Conservation (phyloP, 53 echinoderm and acorn worm genomes). For the Pentamera pediparva region DNA sequence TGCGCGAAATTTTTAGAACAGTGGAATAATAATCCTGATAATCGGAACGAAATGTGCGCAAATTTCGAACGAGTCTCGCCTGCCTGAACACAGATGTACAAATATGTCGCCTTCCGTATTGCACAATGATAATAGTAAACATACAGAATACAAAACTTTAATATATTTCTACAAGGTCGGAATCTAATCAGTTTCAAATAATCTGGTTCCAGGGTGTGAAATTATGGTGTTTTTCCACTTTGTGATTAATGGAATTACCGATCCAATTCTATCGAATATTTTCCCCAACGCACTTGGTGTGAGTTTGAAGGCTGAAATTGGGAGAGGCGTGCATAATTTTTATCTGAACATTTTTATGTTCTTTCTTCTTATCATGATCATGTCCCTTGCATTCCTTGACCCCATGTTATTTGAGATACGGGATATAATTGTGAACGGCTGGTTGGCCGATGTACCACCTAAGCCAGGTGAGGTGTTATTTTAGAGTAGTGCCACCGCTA, state of each 20-base stretch:
- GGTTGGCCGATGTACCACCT: slow-evolving; percentile 20
- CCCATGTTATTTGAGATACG: slow-evolving; percentile 19
- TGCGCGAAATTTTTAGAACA: background rate
- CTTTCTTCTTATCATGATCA: slow-evolving; percentile 6
- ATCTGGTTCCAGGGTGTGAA: slow-evolving; percentile 17
- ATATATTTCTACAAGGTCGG: background rate
- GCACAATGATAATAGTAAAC: background rate
- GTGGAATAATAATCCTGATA: background rate
- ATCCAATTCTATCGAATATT: slow-evolving; percentile 18
- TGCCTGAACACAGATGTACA: slow-evolving; percentile 11
- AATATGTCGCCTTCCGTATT: slow-evolving; percentile 5
- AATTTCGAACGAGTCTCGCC: background rate
- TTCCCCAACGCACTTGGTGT: slow-evolving; percentile 19
- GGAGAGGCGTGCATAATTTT: no score
- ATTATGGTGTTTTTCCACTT: slow-evolving; percentile 14
- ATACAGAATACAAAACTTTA: background rate
- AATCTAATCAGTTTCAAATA: slow-evolving; percentile 20
- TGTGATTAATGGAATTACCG: slow-evolving; percentile 9
- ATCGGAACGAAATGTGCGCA: background rate
- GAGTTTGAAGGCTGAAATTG: no score
- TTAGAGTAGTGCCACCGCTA: slow-evolving; percentile 24
- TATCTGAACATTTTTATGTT: no score
- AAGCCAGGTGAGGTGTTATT: slow-evolving; percentile 37
- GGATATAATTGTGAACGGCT: slow-evolving; percentile 30
- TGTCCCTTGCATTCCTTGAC: slow-evolving; percentile 21